These are phyloP conservation scores for Onychorhynchus coronatus DNA, from an alignment of 2,113 vertebrate species.

Conservation along the genomic window DNA sequence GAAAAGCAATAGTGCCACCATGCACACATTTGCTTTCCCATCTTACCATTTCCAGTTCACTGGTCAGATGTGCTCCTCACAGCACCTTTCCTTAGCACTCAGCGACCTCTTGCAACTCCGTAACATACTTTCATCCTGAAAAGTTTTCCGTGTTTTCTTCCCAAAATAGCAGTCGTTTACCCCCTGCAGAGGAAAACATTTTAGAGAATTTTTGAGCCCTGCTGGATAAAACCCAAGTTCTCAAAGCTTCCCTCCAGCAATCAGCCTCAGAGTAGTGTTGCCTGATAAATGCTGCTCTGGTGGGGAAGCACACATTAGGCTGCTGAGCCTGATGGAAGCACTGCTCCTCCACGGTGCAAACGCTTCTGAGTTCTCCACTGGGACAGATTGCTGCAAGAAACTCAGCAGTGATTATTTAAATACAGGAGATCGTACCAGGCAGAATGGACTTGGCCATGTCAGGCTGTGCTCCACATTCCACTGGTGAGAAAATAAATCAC, in stretches of 20 bases:
- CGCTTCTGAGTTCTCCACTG: background rate
- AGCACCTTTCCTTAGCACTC: background rate
- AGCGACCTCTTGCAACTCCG: background rate
- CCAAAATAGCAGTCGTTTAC: background rate
- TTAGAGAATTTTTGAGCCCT: background rate
- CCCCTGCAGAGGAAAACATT: background rate
- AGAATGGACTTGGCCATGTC: background rate
- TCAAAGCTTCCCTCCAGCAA: slow-evolving; percentile 2
- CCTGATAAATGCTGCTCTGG: background rate
- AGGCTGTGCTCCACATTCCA: background rate
- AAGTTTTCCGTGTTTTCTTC: background rate
- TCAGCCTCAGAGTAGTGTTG: background rate
- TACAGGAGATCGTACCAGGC: background rate
- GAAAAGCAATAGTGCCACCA: background rate
- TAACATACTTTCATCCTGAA: background rate
- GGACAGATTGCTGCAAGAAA: background rate
- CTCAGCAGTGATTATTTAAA: slow-evolving; percentile 20
- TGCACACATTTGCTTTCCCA: background rate
- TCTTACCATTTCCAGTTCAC: background rate
- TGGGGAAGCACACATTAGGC: background rate
- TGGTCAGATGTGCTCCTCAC: background rate
- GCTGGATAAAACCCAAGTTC: background rate
- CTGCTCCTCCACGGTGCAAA: background rate
- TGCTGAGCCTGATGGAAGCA: background rate
- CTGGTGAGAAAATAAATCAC: background rate